Base-by-base conservation (phyloP, 1,140 invertebrate species). In the Pogonognathellus flavescens region DNA sequence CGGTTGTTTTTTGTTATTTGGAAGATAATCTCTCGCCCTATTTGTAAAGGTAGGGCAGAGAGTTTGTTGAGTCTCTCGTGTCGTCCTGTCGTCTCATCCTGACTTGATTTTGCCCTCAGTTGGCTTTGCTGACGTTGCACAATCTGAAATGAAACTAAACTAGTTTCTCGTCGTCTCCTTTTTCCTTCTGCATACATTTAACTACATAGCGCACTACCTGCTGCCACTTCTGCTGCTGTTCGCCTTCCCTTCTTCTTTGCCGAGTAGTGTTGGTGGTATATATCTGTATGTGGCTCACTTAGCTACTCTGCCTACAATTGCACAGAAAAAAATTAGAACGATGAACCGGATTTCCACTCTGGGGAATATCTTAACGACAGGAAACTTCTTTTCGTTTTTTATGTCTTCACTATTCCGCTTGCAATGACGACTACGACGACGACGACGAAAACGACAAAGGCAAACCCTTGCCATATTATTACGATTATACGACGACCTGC, bases 291-390 rank as follows among this genome's bases (percentile, higher is more conserved):
- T 84, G 6, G 41, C 41, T 72, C 70, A 11, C n/a, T 20, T 62
- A 18, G 14, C 82, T 25, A 25, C 70, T 49, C 70, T 57, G 49
- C 70, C 70, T 76, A 49, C 70, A 57, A 50, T 53, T 85, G 14
- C 41, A 76, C 18, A 31, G 70, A 76, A 76, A 41, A 76, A 50
- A 76, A 76, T 76, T 76, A 76, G 49, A 53, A 85, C 52, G 84
- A 76, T 81, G 59, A 85, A 86, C 84, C 70, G 87, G 87, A 87
- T 87, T 87, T 87, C 87, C 83, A 86, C 87, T 85, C 83, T 82
- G 59, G 70, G 82, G 82, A 70, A 72, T 76, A 49, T 81, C 80
- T 85, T 86, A 87, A 87, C 82, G 87, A 86, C 86, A 87, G 87
- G 84, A 86, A 86, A 55, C 83, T 57, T 31, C 70, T 84, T 87